phyloP scores from a whole-genome alignment of 2,888 invertebrate species.

The Lycaena phlaeas region DNA sequence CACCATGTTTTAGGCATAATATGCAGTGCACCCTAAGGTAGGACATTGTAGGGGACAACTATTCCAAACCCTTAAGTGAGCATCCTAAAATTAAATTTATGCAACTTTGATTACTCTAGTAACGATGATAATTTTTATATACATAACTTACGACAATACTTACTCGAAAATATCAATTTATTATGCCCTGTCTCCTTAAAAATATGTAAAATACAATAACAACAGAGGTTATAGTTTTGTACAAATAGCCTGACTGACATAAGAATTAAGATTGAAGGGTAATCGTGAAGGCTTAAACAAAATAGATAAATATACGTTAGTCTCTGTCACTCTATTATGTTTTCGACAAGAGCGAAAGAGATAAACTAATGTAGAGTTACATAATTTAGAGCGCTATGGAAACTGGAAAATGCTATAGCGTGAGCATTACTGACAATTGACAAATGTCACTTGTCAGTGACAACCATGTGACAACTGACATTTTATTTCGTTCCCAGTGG shows the following conservation, averaged over 20 bases:
- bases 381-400: too few relatives aligned
- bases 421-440: too few relatives aligned
- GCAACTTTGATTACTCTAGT: neutral
- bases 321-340: too few relatives aligned
- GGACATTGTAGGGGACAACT: slow-evolving; percentile 38
- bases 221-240: slow-evolving; percentile 4
- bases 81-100: slow-evolving; percentile 42
- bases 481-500: too few relatives aligned
- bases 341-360: neutral
- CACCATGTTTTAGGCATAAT: slow-evolving; percentile 46
- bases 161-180: neutral
- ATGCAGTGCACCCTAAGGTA: slow-evolving; percentile 56
- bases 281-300: too few relatives aligned
- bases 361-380: slow-evolving; percentile 13
- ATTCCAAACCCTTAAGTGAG: slow-evolving; percentile 28
- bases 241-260: neutral
- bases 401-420: too few relatives aligned
- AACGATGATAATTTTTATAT: too few relatives aligned
- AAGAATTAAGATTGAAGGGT: neutral
- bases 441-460: too few relatives aligned
- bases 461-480: too few relatives aligned
- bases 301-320: too few relatives aligned
- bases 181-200: neutral
- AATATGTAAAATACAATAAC: neutral
- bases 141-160: too few relatives aligned